Evolutionary conservation across 64 coral and sea anemone genomes (phyloP), one percentile per base, ranked within the genome.

Genomic region (Montipora sp.): DNA sequence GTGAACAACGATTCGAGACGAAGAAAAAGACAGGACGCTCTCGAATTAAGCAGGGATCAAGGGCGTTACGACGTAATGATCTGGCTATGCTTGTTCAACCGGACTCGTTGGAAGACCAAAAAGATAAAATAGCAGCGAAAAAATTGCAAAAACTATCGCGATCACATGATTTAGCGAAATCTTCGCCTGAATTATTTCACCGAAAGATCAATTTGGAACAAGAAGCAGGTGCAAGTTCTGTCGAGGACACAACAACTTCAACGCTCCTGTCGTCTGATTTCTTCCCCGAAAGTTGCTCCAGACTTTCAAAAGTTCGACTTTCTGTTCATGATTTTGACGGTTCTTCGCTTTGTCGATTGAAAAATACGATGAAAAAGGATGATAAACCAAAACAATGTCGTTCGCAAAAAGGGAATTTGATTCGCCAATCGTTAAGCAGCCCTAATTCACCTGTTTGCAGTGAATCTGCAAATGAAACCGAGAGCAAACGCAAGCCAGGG

Each of bases 111-210:
- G 10, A 18, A 7, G 18, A 15, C 18, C 82, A 63, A 16, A 47
- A 59, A 44, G 82, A 63, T 19, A 84, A 59, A 61, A 66, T 16
- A 51, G 61, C 69, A 8, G 14, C 80, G 16, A 61, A 89, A 89
- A 79, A 55, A 80, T 14, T 71, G 10, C 46, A 24, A 75, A 75
- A 73, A 22, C 75, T 94, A 45, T 85, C 78, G n/a, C 88, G 87
- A 74, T 89, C 92, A 8, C 75, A 49, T 80, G 43, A 70, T 13
- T 70, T 94, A 13, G 92, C 73, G 6, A 91, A 92, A 79, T 89
- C 92, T 24, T 83, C 84, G 10, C 89, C 95, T 43, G 65, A 89
- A 51, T 78, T 94, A 16, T 92, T 47, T 50, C 66, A 67, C 14
- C 81, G 47, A 70, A 90, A 85, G 5, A 15, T 77, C 51, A 94